Base-by-base conservation (phyloP, 2,888 invertebrate genomes). In the Iselma pallidipennis region DNA sequence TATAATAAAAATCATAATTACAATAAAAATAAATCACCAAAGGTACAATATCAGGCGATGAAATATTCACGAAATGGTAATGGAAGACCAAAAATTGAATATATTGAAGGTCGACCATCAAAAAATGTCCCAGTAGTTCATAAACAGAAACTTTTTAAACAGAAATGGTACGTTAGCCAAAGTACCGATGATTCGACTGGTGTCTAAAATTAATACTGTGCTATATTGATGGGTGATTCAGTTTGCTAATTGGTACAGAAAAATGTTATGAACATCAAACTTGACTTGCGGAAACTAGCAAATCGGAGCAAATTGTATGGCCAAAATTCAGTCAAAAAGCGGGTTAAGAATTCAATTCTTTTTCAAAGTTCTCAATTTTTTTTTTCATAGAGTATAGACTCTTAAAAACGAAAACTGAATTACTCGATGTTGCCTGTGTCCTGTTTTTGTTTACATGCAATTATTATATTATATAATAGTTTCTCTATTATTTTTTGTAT, bases 91-190 rank as follows among this genome's bases (percentile, higher is more conserved):
- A 61, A 67, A 59, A 57, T 65, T 49, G 70, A 72, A 28, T 61
- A 25, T 33, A 67, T 72, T 26, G 73, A 74, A 64, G 76, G 71
- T 7, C 66, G 69, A 56, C 71, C 66, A 33, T 76, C 76, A 19
- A 68, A 75, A 52, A 65, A 70, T 51, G 57, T 74, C 53, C 77
- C 77, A 12, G 66, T 76, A 19, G 68, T 72, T 4, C 75, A 74
- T 29, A 74, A 75, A 55, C 74, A 75, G 16, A 76, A 76, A 53
- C 33, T 77, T 28, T 70, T 74, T 50, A 74, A 72, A 57, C 74
- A 77, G 63, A 70, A 75, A 54, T 77, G 75, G 76, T 76, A 68
- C 50, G 50, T 76, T 45, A 66, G 74, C 14, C 72, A 75, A 62
- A 65, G 67, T 48, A 59, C 53, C n/a, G 68, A 68, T 31, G 67